Conservation (phyloP, 1,140 invertebrate species). For the Drosophila arawakana region DNA sequence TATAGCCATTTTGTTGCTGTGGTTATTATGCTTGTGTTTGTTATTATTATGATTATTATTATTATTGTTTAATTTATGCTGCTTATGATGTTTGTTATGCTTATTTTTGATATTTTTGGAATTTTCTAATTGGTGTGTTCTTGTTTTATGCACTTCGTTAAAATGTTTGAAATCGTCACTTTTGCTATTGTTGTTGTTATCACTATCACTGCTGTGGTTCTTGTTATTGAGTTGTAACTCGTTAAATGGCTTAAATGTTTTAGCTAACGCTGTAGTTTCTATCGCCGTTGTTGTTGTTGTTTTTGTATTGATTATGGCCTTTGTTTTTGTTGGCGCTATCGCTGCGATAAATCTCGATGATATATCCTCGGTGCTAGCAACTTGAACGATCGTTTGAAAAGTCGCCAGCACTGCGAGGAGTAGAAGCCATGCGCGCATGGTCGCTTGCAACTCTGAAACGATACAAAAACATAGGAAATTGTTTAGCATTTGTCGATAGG, state of each 20-base stretch:
- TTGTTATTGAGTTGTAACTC: slow-evolving; percentile 54
- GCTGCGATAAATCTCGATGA: slow-evolving; percentile 80
- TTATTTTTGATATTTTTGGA: slow-evolving; percentile 74
- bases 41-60: slow-evolving; percentile 31
- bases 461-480: slow-evolving; percentile 81
- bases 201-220: slow-evolving; percentile 39
- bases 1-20: slow-evolving; percentile 55
- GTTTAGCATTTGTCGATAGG: slow-evolving; percentile 75
- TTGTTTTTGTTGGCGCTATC: slow-evolving; percentile 64
- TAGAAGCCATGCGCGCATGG: slow-evolving; percentile 85
- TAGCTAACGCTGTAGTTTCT: slow-evolving; percentile 63
- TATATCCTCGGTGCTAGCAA: slow-evolving; percentile 85
- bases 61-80: slow-evolving; percentile 72
- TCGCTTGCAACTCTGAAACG: slow-evolving; percentile 85
- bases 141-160: slow-evolving; percentile 79
- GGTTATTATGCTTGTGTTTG: slow-evolving; percentile 22
- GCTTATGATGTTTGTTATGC: slow-evolving; percentile 61
- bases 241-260: slow-evolving; percentile 73
- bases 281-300: slow-evolving; percentile 26
- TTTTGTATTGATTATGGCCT: slow-evolving; percentile 26
- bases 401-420: slow-evolving; percentile 85
- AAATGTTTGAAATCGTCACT: slow-evolving; percentile 67
- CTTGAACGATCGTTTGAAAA: slow-evolving; percentile 83
- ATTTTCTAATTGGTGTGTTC: slow-evolving; percentile 83
- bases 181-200: slow-evolving; percentile 55